Evolutionary conservation across 2,113 vertebrate genomes (phyloP), one percentile per base, ranked within the genome.

Genomic region (Paedocypris sp.): DNA sequence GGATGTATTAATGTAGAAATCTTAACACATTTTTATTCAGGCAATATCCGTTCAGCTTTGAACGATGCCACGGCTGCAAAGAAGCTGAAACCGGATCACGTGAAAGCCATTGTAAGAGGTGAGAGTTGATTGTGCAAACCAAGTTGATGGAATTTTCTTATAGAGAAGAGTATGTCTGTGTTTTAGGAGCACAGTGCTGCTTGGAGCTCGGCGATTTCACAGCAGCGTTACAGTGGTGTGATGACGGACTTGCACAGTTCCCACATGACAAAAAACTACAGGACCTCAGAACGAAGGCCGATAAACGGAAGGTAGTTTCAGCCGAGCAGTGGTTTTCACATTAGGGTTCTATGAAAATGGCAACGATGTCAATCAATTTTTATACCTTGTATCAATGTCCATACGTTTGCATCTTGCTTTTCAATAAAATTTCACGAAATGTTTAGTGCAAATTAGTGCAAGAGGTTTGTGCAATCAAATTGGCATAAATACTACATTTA

Each of bases 61-160:
- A 90, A 78, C 9, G 95, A 98, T 28, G 86, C 86, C 20, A 62
- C 50, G 3, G 80, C 87, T 52, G 94, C 93, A 8, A 91, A 79
- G 63, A 97, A 91, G 74, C 71, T 92, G 2, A 96, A 88, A 69
- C 90, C 93, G 22, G 80, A 80, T 49, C 93, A 97, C 32, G 77
- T 94, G 39, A 98, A 98, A 84, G 93, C 95, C 8, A 67, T 94
- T 47, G 33, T 90, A 23, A 86, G 95, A 89, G 95, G 95, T 95
- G 51, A 79, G 80, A 60, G 10, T 0, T 8, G 11, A 7, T 4
- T 19, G 1, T 35, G 3, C 15, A 8, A n/a, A 9, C 3, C 3
- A 16, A 46, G 45, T 19, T 20, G 6, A 19, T 19, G 11, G 18
- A 8, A 43, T 5, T 58, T 2, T 23, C 28, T 18, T 19, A 6